Base-by-base conservation (phyloP, 2,888 invertebrate genomes). In the Druceiella hillmani region DNA sequence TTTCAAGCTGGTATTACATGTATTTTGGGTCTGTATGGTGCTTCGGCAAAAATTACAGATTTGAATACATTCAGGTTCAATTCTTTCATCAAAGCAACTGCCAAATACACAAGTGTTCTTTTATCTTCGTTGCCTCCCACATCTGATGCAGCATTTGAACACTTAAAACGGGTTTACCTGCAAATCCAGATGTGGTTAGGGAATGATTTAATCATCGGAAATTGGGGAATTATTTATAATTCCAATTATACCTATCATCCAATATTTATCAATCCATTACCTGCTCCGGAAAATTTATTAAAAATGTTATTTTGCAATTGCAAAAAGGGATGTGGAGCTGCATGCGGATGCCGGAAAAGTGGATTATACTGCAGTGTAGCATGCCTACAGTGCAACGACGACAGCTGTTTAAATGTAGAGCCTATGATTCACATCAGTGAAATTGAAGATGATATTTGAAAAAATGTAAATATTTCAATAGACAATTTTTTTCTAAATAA, bases 141-240 rank as follows among this genome's bases (percentile, higher is more conserved):
- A 28, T n/a, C n/a, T n/a, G 22, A 32, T 34, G 28, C 37, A 17
- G 37, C 37, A 9, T 30, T 33, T 33, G 37, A 37, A 17, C 31
- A 30, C 30, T n/a, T 33, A 2, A 42, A 42, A 36, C 33, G 27
- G 31, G 40, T 40, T 15, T 43, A 34, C 26, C 24, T 43, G 7
- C 37, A 40, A 40, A 27, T 38, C 2, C 38, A 42, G 28, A 15
- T 26, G 17, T 43, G 34, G 39, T 17, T 43, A 25, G 33, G 39
- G 16, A 43, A 38, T 11, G 25, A 32, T 10, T 9, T 24, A 22
- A 22, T 7, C n/a, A 22, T 22, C 22, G 22, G 22, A 22, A n/a
- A 22, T 22, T 22, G 22, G 22, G 38, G 33, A 12, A 30, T 38
- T 36, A 39, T 33, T 11, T 32, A 36, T 28, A n/a, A n/a, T n/a